A percentile compares a stretch with the other conserved stretches of the same genome.
phyloP scores from a whole-genome alignment of 2,113 vertebrate species.

The Nyctibius bracteatus region DNA sequence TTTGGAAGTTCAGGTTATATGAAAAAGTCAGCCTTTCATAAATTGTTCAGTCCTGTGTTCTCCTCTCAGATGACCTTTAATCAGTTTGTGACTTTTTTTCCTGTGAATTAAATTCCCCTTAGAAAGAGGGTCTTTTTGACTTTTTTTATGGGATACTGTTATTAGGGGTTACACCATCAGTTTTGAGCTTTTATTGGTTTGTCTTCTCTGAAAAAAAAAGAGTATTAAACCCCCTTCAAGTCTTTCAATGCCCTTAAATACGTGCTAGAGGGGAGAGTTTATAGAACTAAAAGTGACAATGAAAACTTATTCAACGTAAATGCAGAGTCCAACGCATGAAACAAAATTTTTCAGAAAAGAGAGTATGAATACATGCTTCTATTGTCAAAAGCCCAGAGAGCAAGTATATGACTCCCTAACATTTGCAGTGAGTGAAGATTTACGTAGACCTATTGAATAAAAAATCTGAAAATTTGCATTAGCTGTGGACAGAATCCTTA shows the following conservation, averaged over 20 bases:
- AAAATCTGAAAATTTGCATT: not conserved
- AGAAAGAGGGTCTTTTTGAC: not conserved
- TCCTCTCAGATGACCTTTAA: slow-evolving; percentile 13
- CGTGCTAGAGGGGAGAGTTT: not conserved
- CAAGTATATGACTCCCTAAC: not conserved
- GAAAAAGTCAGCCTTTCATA: slow-evolving; percentile 1
- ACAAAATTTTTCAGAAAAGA: not conserved
- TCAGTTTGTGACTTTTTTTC: not conserved
- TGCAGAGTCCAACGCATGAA: not conserved
- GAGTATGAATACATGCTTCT: not conserved
- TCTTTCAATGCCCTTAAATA: not conserved
- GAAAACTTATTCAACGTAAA: not conserved
- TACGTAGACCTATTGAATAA: accelerated
- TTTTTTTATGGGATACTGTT: not conserved
- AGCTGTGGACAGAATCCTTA: not conserved
- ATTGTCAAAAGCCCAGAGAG: not conserved
- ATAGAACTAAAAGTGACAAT: not conserved
- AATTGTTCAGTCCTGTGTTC: not conserved
- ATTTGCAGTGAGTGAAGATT: not conserved
- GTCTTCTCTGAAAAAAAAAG: not conserved
- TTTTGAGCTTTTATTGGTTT: not conserved
- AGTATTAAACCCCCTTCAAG: not conserved
- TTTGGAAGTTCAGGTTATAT: not conserved
- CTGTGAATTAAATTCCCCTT: not conserved
- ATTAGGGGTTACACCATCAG: not conserved